Evolutionary conservation across 2,797 vertebrate genomes (phyloP), one percentile per base, ranked within the genome.

Genomic region (Potorous gilbertii): DNA sequence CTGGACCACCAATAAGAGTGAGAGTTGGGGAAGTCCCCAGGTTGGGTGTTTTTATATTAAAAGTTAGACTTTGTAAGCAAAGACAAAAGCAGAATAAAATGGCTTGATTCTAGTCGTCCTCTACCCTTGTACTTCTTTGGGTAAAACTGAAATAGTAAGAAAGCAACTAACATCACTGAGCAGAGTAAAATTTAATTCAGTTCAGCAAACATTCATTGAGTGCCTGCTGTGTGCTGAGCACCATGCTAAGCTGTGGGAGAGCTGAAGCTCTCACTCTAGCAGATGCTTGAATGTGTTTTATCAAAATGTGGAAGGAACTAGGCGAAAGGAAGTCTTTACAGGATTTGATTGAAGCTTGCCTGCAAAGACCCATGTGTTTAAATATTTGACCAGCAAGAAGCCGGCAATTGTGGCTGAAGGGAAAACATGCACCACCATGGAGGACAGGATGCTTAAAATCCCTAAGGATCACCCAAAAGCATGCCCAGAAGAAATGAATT

Each of bases 51-150:
- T 46, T 46, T 24, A 46, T 46, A 95, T 97, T 96, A 96, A 95
- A 96, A 97, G 94, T 87, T 91, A 40, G 90, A 93, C 29, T 46
- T 96, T 95, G 94, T 89, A 92, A 56, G 46, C 94, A 96, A 93
- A 52, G 95, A 40, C 5, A 94, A 56, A 94, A 56, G 93, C 81
- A 95, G 95, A 93, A 24, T 34, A 81, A 81, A 81, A 81, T 81
- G n/a, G 14, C 18, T 74, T 21, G n/a, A 24, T 74, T n/a, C 14
- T 74, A n/a, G 1, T 74, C 14, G 18, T 14, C 14, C 62, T 18
- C 5, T 46, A 40, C 40, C 46, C n/a, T 87, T 50, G 74, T 81
- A 55, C 55, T 27, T 16, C 52, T 91, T 46, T 93, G 56, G 92
- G 5, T 54, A 40, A 91, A 74, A 91, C 90, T 18, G 56, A 54